A percentile compares a stretch with the other conserved stretches of the same genome.
Conservation (phyloP, 2,113 vertebrate genomes). For the Prionailurus viverrinus region DNA sequence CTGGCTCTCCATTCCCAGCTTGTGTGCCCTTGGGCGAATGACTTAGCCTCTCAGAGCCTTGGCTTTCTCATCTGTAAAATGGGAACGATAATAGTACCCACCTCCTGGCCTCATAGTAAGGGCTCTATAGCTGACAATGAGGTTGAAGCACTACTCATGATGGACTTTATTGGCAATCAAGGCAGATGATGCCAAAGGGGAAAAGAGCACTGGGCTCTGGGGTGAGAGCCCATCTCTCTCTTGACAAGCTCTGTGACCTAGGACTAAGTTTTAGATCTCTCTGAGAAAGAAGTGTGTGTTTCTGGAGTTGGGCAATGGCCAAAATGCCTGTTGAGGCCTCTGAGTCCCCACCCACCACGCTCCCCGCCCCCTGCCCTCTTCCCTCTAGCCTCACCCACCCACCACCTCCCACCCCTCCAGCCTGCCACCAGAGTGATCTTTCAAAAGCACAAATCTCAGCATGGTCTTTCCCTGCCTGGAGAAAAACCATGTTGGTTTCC, state of each 20-base stretch:
- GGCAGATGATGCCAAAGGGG: background rate
- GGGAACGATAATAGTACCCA: background rate
- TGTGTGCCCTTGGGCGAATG: background rate
- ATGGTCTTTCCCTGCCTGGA: slow-evolving; percentile 49
- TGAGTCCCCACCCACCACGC: background rate
- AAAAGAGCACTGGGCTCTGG: background rate
- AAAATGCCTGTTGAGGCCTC: background rate
- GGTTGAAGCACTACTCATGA: background rate
- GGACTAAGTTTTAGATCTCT: background rate
- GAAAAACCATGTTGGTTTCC: background rate
- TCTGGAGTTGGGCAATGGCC: background rate
- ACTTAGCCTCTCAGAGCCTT: background rate
- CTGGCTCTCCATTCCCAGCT: background rate
- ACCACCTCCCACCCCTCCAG: slow-evolving; percentile 35
- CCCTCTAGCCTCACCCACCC: slow-evolving; percentile 42
- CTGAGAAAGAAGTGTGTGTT: background rate
- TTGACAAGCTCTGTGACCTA: background rate
- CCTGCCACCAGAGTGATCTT: slow-evolving; percentile 51
- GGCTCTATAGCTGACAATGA: background rate
- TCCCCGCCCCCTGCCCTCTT: background rate
- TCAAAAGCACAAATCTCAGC: slow-evolving; percentile 49
- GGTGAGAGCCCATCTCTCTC: background rate
- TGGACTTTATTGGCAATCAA: background rate
- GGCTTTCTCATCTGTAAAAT: slow-evolving; percentile 14
- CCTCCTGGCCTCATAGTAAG: background rate